These are phyloP conservation scores for Seriola aureovittata DNA, from an alignment of 2,113 vertebrate genomes.

Conservation along the genomic window DNA sequence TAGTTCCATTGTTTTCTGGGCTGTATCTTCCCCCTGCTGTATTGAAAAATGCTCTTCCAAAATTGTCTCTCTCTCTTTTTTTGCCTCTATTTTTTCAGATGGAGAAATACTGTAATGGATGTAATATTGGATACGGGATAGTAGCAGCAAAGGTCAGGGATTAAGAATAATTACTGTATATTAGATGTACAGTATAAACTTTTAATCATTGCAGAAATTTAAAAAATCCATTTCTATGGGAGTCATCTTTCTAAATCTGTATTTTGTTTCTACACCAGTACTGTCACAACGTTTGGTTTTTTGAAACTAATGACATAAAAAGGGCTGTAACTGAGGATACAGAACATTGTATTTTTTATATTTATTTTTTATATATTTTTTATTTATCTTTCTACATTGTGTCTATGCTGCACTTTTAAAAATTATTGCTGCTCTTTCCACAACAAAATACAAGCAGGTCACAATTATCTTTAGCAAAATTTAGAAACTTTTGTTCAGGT, in stretches of 20 bases:
- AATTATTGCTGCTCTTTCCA: background rate
- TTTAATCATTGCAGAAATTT: background rate
- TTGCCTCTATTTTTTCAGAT: constrained; percentile 37
- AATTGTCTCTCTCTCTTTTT: constrained; percentile 48
- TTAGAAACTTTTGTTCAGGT: background rate
- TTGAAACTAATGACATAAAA: background rate
- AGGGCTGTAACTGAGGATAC: background rate
- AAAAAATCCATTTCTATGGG: background rate
- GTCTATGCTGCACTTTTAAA: background rate
- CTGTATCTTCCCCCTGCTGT: constrained; percentile 54
- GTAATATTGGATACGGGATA: constrained; percentile 41
- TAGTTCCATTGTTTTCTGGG: constrained; percentile 67
- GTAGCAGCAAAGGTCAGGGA: constrained; percentile 23
- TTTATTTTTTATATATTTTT: background rate
- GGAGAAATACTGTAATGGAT: constrained; percentile 57
- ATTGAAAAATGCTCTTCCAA: constrained; percentile 62
- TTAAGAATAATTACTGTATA: constrained; percentile 32
- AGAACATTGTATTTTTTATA: background rate
- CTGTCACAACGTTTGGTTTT: background rate
- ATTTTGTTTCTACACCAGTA: background rate
- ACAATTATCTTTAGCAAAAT: background rate
- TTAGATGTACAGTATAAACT: background rate
- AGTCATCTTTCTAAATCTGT: background rate
- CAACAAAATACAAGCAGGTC: background rate
- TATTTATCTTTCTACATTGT: background rate